Evolutionary conservation across 2,888 invertebrate species (phyloP), one percentile per base, ranked within the genome.

Genomic region (Papilio gigon): DNA sequence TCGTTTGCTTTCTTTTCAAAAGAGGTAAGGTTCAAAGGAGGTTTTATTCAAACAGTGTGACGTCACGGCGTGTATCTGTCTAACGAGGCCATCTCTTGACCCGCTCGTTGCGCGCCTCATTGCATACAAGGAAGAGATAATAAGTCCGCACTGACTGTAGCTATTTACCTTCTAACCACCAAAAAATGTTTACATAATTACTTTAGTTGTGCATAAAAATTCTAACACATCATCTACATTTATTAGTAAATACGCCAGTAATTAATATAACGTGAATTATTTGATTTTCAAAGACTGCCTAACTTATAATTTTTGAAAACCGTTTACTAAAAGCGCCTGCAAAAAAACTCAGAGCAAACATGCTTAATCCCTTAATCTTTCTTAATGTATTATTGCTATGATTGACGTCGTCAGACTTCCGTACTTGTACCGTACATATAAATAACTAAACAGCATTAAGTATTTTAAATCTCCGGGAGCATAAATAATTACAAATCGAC

Each of bases 101-200:
- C 67, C n/a, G 47, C 50, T 50, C 22, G 35, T 6, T 17, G 67
- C 50, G 20, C 67, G 67, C 67, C 67, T 61, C 61, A 67, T 61
- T 61, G 67, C 67, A 67, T 67, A 67, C 53, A 22, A 25, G 27
- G 17, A 40, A 17, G 59, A 30, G 47, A 61, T 67, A 67, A 67
- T 67, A 37, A 67, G 67, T 53, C 47, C 30, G 33, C 66, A 27
- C 22, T 8, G 40, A 35, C 30, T 20, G 20, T 37, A 53, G 33
- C 33, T 25, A 60, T 17, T 20, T 14, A 1, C 30, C 9, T 17
- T 30, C 11, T 42, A 44, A 17, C 25, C 42, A n/a, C 56, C 56
- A 27, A 17, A 40, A n/a, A 56, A 30, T 56, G 25, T 53, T 37
- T 25, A 37, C 37, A 20, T 56, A 56, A 27, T 40, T 42, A n/a